Base-by-base conservation (phyloP, 2,797 vertebrate species). In the Psittacula derbiana region DNA sequence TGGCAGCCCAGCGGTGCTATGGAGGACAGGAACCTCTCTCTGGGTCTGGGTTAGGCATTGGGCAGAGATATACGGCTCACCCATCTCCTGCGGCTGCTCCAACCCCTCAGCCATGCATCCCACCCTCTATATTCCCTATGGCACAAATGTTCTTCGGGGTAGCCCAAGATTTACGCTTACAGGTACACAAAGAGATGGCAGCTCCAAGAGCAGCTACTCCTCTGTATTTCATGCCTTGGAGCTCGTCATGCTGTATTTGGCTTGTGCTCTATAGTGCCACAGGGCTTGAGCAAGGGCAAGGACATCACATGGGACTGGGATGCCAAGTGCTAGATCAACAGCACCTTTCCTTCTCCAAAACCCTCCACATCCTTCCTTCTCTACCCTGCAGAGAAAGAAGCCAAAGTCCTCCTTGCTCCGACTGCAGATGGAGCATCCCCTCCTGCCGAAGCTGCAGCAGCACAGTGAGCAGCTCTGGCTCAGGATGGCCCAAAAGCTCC, bases 101-200 rank as follows among this genome's bases (percentile, higher is more conserved):
- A 44, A 31, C 27, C 65, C 57, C 78, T 33, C 53, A 17, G 46
- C 57, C 69, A 55, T 2, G 71, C 80, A 18, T 21, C 44, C 58
- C 72, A 44, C 17, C 38, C 62, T 76, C 47, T 3, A 0, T 4
- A 1, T 38, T 28, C 44, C 36, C 66, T 6, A 1, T 0, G 1
- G 64, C 72, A 19, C 47, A 27, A 7, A 46, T 5, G 47, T 47
- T 76, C 33, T 69, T 69, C 8, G 0, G 38, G 61, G 46, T 1
- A n/a, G 50, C 16, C 8, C 3, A 16, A 62, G 76, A 43, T 62
- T 36, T 40, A 44, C 3, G 0, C 21, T 10, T 8, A 12, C 19
- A 70, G 73, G 25, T 9, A 30, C 38, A 3, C 55, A 16, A 2
- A 21, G 25, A 49, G n/a, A 9, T 3, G 60, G 43, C 80, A 44